These are phyloP conservation scores for Conchocele bisecta DNA, from an alignment of 2,888 invertebrate genomes.

Conservation along the genomic window DNA sequence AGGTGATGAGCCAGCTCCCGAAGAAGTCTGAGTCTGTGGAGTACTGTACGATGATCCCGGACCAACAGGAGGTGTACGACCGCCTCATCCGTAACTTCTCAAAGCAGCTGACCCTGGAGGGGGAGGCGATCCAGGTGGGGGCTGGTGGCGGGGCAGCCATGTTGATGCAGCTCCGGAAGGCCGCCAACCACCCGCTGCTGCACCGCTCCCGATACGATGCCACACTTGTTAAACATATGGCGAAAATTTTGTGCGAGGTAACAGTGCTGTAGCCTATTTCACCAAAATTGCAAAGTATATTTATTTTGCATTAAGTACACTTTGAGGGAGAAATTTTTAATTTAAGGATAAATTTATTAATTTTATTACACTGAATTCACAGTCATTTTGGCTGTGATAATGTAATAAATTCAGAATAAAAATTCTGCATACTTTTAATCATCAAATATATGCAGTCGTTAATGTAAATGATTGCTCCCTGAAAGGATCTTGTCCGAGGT, in stretches of 20 bases:
- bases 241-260: constrained; percentile 83
- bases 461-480: too few species aligned
- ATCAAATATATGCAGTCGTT: too few species aligned
- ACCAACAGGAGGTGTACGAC: constrained; percentile 90
- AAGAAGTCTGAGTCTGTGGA: constrained; percentile 90
- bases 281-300: too few species aligned
- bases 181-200: constrained; percentile 96
- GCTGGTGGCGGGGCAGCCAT: constrained; percentile 70
- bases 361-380: too few species aligned
- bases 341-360: too few species aligned
- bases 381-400: too few species aligned
- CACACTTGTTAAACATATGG: constrained; percentile 86
- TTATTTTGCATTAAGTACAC: too few species aligned
- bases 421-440: too few species aligned
- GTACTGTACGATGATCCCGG: constrained; percentile 87
- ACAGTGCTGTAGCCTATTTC: too few species aligned
- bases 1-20: constrained; percentile 88
- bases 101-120: constrained; percentile 48
- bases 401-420: too few species aligned
- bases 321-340: too few species aligned
- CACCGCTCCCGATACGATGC: constrained; percentile 88
- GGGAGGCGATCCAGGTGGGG: constrained; percentile 30
- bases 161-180: constrained; percentile 93
- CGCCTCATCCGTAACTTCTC: constrained; percentile 85
- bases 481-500: too few species aligned